phyloP scores from a whole-genome alignment of 2,797 vertebrate species.

The Furcifer pardalis region DNA sequence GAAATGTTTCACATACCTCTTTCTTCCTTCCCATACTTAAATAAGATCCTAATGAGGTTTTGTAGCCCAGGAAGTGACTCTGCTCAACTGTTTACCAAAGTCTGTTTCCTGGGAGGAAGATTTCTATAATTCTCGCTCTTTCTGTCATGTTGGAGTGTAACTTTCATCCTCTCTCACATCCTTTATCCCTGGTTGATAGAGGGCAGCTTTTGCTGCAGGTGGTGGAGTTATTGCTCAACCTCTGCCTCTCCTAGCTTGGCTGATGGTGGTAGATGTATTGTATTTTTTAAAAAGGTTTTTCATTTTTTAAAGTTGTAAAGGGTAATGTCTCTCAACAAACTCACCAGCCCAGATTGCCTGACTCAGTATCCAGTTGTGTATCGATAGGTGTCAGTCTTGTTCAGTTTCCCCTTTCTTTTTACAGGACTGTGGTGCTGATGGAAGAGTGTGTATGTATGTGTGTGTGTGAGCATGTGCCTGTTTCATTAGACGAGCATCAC shows the following conservation, averaged over 20 bases:
- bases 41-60: neutral
- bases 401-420: neutral
- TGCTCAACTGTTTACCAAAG: neutral
- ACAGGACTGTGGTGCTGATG: neutral
- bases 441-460: neutral
- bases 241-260: no score
- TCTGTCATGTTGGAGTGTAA: no score
- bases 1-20: neutral
- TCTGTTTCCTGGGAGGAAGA: no score
- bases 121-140: no score
- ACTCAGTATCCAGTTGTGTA: neutral
- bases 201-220: neutral
- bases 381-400: neutral
- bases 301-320: neutral
- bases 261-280: neutral
- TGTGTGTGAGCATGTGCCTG: neutral
- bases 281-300: no score
- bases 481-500: slow-evolving; percentile 34
- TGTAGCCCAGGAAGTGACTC: no score
- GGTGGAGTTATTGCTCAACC: neutral
- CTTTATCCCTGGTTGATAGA: neutral
- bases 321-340: neutral
- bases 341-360: neutral
- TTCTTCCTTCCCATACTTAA: neutral
- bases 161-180: neutral